Conservation (phyloP, 1,140 invertebrate species). For the Saccostrea echinata region DNA sequence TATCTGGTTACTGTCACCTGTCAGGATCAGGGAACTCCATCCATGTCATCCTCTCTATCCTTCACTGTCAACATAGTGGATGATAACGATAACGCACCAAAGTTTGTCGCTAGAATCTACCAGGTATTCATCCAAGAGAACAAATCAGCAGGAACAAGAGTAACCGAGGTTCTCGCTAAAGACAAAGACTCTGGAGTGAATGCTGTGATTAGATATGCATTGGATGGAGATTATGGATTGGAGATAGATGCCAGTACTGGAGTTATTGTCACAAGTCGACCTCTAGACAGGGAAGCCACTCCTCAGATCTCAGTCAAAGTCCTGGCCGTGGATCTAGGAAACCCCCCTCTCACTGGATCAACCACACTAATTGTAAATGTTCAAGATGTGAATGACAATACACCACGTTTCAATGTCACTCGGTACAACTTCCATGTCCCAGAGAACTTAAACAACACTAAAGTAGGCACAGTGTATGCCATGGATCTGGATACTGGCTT, state of each 20-base stretch:
- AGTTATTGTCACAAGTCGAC: slow-evolving; percentile 89
- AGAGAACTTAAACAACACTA: slow-evolving; percentile 84
- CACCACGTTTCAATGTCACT: slow-evolving; percentile 88
- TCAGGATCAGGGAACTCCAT: slow-evolving; percentile 94
- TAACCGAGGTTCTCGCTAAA: slow-evolving; percentile 93
- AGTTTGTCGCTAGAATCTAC: slow-evolving; percentile 94
- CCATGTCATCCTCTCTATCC: slow-evolving; percentile 89
- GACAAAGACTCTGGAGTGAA: slow-evolving; percentile 95
- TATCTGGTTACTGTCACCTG: slow-evolving; percentile 96
- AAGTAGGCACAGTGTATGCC: slow-evolving; percentile 90
- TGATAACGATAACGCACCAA: slow-evolving; percentile 96
- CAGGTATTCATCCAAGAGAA: slow-evolving; percentile 93
- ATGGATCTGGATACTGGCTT: slow-evolving; percentile 92
- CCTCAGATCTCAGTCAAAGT: slow-evolving; percentile 93
- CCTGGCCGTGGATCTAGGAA: slow-evolving; percentile 93
- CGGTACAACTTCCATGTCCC: slow-evolving; percentile 68
- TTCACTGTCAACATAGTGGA: slow-evolving; percentile 95
- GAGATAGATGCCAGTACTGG: slow-evolving; percentile 92
- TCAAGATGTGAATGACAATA: slow-evolving; percentile 96
- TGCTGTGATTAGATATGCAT: slow-evolving; percentile 95
- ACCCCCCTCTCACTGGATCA: slow-evolving; percentile 90
- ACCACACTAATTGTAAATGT: slow-evolving; percentile 93
- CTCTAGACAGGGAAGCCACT: slow-evolving; percentile 94
- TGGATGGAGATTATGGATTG: slow-evolving; percentile 84
- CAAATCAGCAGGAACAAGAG: slow-evolving; percentile 93